phyloP scores from a whole-genome alignment of 2,888 invertebrate species.

The Mimas tiliae region DNA sequence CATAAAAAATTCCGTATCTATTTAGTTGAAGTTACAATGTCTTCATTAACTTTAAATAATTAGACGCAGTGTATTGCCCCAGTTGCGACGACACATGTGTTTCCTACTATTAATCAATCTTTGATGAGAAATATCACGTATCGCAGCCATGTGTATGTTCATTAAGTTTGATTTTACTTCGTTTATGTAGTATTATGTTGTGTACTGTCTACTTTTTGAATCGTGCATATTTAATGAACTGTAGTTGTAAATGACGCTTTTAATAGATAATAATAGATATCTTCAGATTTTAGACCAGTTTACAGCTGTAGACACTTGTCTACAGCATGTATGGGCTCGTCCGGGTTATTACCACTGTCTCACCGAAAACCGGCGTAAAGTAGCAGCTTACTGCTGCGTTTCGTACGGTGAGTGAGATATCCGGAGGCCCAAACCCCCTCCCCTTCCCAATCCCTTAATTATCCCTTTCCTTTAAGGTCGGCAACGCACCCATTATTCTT shows the following conservation, averaged over 20 bases:
- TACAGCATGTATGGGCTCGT: too few species aligned
- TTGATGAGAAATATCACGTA: neutral
- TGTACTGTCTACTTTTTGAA: neutral
- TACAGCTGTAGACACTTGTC: too few species aligned
- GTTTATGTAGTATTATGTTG: neutral
- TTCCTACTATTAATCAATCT: neutral
- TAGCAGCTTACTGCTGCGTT: too few species aligned
- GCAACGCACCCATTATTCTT: too few species aligned
- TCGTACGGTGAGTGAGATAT: too few species aligned
- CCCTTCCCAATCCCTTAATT: too few species aligned
- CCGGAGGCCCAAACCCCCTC: too few species aligned
- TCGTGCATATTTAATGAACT: neutral
- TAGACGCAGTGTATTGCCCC: neutral
- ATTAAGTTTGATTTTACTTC: slow-evolving; percentile 2
- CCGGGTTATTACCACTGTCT: too few species aligned
- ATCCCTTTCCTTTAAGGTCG: too few species aligned
- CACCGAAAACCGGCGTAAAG: too few species aligned
- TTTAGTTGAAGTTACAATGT: neutral
- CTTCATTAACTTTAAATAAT: neutral
- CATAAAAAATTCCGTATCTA: neutral
- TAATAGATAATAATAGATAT: neutral
- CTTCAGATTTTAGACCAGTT: neutral
- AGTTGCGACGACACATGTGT: slow-evolving; percentile 7
- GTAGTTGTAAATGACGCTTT: neutral
- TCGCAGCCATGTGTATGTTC: slow-evolving; percentile 3